Evolutionary conservation across 2,113 vertebrate genomes (phyloP).

Genomic region (Prunella fulvescens): DNA sequence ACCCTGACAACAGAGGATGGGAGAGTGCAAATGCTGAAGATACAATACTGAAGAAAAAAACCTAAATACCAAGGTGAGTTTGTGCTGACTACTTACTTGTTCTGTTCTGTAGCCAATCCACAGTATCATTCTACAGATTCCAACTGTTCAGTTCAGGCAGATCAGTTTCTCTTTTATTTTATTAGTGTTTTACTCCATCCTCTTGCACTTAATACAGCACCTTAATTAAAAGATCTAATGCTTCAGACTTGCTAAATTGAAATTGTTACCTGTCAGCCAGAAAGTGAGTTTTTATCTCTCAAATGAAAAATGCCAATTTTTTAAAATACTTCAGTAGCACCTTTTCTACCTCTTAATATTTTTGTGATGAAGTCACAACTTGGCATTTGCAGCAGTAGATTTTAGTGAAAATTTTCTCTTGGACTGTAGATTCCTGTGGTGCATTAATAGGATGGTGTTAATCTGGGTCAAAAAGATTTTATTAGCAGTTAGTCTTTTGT

Average conservation of each 20-base stretch:
- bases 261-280: background rate
- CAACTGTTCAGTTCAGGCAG: background rate
- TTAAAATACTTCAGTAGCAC: background rate
- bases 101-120: background rate
- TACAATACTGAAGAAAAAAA: constrained; percentile 5
- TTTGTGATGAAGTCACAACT: background rate
- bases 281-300: background rate
- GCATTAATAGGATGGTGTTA: background rate
- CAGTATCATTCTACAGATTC: background rate
- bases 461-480: background rate
- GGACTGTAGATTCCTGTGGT: background rate
- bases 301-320: background rate
- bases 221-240: background rate
- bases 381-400: background rate
- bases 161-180: background rate
- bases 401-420: background rate
- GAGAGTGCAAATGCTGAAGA: background rate
- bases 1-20: background rate
- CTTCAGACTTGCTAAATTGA: background rate
- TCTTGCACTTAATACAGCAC: background rate
- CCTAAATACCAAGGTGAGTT: constrained; percentile 18
- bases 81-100: background rate
- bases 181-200: background rate
- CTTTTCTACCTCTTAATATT: background rate
- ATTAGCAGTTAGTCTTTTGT: background rate